A percentile compares a stretch with the other conserved stretches of the same genome.
These are phyloP conservation scores for Loris lydekkerianus DNA, from an alignment of 2,797 vertebrate genomes.

Conservation along the genomic window DNA sequence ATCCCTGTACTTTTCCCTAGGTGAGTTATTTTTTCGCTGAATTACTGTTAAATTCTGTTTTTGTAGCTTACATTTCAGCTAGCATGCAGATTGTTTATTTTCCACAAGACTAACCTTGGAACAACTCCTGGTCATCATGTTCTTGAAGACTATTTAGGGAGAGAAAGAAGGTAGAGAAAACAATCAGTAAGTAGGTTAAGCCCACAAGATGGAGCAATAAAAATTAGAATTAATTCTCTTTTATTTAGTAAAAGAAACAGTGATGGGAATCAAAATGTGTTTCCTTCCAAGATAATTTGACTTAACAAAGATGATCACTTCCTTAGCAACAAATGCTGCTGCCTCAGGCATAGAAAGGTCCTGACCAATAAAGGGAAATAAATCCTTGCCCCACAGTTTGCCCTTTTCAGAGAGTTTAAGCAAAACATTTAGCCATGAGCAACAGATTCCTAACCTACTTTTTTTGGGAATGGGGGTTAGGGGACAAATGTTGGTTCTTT, in stretches of 20 bases:
- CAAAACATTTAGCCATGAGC: not conserved
- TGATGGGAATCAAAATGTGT: slow-evolving; percentile 48
- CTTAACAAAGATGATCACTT: slow-evolving; percentile 25
- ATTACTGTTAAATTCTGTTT: slow-evolving; percentile 76
- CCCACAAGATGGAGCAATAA: not conserved
- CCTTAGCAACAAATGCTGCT: not conserved
- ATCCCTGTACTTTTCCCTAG: slow-evolving; percentile 57
- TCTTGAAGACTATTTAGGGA: slow-evolving; percentile 78
- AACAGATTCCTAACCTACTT: not conserved
- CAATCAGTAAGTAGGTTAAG: not conserved
- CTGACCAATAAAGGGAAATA: not conserved
- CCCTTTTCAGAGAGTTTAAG: not conserved
- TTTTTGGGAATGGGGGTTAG: too few species aligned
- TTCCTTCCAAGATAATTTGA: slow-evolving; percentile 6
- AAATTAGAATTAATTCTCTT: slow-evolving; percentile 59
- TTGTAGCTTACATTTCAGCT: slow-evolving; percentile 69
- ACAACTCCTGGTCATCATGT: slow-evolving; percentile 78
- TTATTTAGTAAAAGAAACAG: slow-evolving; percentile 35
- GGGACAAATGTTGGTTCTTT: not conserved
- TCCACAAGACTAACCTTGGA: slow-evolving; percentile 80
- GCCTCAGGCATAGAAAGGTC: not conserved
- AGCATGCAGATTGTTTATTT: slow-evolving; percentile 83
- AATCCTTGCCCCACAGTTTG: not conserved
- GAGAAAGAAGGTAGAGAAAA: slow-evolving; percentile 10
- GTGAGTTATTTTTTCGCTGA: slow-evolving; percentile 79